Percentiles rank a stretch among this genome's conserved stretches.
Evolutionary conservation across 2,113 vertebrate species (phyloP).

Genomic region (Dendropsophus ebraccatus): DNA sequence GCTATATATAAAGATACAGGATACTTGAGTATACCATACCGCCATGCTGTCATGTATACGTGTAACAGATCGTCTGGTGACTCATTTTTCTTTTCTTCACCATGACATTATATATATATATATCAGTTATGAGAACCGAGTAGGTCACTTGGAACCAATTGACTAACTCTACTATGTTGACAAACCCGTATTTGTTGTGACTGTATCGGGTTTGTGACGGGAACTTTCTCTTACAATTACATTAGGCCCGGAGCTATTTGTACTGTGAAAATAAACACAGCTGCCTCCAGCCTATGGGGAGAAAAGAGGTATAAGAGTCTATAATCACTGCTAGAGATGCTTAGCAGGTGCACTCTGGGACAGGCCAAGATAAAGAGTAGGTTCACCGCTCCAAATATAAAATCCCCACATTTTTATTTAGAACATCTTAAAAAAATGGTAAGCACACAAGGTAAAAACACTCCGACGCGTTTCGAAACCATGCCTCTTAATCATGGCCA

Average conservation of each 20-base stretch:
- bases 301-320: background rate
- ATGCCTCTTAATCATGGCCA: too few species aligned
- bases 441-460: too few species aligned
- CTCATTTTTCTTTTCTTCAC: too few species aligned
- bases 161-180: background rate
- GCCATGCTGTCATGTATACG: background rate
- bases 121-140: too few species aligned
- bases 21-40: background rate
- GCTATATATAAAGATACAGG: slow-evolving; percentile 60
- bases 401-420: too few species aligned
- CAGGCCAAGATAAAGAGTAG: too few species aligned
- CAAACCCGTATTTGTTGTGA: background rate
- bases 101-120: too few species aligned
- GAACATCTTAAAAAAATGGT: too few species aligned
- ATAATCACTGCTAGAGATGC: background rate
- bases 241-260: background rate
- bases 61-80: too few species aligned
- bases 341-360: background rate
- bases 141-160: too few species aligned
- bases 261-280: background rate
- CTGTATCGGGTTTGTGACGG: background rate
- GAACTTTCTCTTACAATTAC: background rate
- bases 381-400: too few species aligned
- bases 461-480: too few species aligned
- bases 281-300: background rate